phyloP scores from a whole-genome alignment of 1,140 invertebrate species.

The Adoxophyes honmai region DNA sequence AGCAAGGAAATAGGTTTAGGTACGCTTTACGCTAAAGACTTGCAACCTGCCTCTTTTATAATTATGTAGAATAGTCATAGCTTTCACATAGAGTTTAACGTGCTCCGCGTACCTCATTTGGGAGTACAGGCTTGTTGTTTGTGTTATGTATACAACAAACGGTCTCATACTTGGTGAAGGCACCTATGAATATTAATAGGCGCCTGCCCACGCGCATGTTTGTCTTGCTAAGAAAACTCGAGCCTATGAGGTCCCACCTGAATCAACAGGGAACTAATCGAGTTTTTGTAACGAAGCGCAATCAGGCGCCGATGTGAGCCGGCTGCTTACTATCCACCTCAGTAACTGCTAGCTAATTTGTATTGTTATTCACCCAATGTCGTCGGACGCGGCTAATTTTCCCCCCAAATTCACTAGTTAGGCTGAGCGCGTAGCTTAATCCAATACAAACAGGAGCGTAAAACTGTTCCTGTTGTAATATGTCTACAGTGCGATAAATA shows the following conservation, averaged over 20 bases:
- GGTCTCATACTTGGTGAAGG: too few species aligned
- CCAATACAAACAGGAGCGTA: slow-evolving; percentile 34
- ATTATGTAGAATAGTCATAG: too few species aligned
- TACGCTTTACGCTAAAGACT: too few species aligned
- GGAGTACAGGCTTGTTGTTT: too few species aligned
- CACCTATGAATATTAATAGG: background rate
- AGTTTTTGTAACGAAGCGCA: slow-evolving; percentile 22
- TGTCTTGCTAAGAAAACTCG: slow-evolving; percentile 12
- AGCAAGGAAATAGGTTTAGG: too few species aligned
- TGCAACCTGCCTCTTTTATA: too few species aligned
- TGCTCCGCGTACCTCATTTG: too few species aligned
- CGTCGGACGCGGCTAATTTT: slow-evolving; percentile 42
- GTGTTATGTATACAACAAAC: too few species aligned
- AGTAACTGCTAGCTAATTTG: slow-evolving; percentile 23
- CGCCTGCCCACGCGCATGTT: slow-evolving; percentile 8
- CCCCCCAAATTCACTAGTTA: slow-evolving; percentile 35
- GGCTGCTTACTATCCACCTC: slow-evolving; percentile 8
- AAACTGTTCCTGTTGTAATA: slow-evolving; percentile 20
- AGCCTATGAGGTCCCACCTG: slow-evolving; percentile 17
- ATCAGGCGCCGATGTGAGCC: slow-evolving; percentile 19
- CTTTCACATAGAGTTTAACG: too few species aligned
- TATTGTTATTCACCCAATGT: slow-evolving; percentile 46
- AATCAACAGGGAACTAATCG: slow-evolving; percentile 22
- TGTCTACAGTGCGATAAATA: background rate
- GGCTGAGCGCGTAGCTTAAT: slow-evolving; percentile 34